A percentile compares a stretch with the other conserved stretches of the same genome.
phyloP scores from a whole-genome alignment of 1,140 invertebrate species.

The Camponotus pennsylvanicus region DNA sequence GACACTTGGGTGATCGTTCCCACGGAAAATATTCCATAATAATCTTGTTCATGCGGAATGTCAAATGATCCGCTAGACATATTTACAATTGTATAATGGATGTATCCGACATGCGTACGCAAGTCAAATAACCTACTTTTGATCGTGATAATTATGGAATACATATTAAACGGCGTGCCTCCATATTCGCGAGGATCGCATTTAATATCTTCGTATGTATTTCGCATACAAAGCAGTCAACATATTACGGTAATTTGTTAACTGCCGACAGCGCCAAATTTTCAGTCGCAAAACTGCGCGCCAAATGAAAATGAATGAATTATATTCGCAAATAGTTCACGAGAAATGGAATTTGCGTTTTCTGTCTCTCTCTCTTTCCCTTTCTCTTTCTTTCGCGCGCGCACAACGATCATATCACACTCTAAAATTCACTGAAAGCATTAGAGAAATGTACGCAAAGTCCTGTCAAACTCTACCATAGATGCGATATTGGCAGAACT shows the following conservation, averaged over 20 bases:
- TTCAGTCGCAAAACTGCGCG: conserved; percentile 28
- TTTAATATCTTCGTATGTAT: conserved; percentile 43
- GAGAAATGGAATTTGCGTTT: conserved; percentile 28
- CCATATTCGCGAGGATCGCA: conserved; percentile 13
- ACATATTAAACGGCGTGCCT: conserved; percentile 41
- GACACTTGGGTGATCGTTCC: conserved; percentile 27
- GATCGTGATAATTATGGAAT: conserved; percentile 53
- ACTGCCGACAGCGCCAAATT: conserved; percentile 49
- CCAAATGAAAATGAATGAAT: conserved; percentile 56
- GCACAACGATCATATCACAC: background rate
- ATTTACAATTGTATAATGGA: conserved; percentile 53
- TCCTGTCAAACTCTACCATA: conserved; percentile 3
- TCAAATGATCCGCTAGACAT: conserved; percentile 47
- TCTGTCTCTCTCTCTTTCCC: background rate
- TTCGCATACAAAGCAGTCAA: conserved; percentile 6
- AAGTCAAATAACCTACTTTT: conserved; percentile 56
- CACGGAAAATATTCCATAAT: conserved; percentile 51
- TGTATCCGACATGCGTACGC: conserved; percentile 8
- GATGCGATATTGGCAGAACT: background rate
- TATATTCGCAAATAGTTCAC: conserved; percentile 33
- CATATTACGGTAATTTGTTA: conserved; percentile 52
- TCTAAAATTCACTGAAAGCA: conserved; percentile 1
- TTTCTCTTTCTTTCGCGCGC: too few relatives aligned
- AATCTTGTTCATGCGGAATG: conserved; percentile 56
- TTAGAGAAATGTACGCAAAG: conserved; percentile 5